Evolutionary conservation across 2,888 invertebrate species (phyloP), one percentile per base, ranked within the genome.

Genomic region (Limnephilus auricula): DNA sequence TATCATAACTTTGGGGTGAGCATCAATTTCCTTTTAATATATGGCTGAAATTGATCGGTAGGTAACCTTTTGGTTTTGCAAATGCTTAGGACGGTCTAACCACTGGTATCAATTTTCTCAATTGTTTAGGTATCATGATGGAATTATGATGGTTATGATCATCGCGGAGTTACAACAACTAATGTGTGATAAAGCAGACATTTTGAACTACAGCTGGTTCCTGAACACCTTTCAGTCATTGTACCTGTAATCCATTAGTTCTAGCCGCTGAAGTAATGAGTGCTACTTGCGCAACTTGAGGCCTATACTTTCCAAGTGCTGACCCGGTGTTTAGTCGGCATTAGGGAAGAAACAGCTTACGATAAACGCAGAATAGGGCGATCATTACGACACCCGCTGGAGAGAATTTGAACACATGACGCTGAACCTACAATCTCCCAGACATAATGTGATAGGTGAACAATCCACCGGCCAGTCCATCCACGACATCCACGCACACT

Each of bases 331-430:
- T 84, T 84, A 84, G 84, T n/a, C 84, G 84, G 37, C 84, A 84
- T 84, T 84, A 84, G 84, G 84, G 84, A 84, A 84, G 84, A 84
- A 84, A 84, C 40, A 84, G 40, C 84, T 84, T 84, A 84, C 84
- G 84, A 37, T 84, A 84, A 37, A 84, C 84, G 34, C n/a, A n/a
- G 40, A 40, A 37, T 40, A n/a, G 80, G 84, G 80, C 32, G 84
- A 84, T 84, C 84, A 84, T 84, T 84, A 84, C 37, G 80, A 34
- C 31, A 82, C 80, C 15, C 80, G 32, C 31, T 37, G 37, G 25
- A 84, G 18, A 84, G 84, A 84, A 37, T 37, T 84, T 37, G 84
- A 84, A 84, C 84, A 84, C 34, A 84, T 34, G 84, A 34, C n/a
- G 34, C 84, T n/a, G 25, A 65, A 65, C 65, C 65, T n/a, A n/a